Percentiles rank a stretch among this genome's conserved stretches.
Conservation (phyloP, 2,113 vertebrate genomes). For the Dolichallabes microphthalmus region DNA sequence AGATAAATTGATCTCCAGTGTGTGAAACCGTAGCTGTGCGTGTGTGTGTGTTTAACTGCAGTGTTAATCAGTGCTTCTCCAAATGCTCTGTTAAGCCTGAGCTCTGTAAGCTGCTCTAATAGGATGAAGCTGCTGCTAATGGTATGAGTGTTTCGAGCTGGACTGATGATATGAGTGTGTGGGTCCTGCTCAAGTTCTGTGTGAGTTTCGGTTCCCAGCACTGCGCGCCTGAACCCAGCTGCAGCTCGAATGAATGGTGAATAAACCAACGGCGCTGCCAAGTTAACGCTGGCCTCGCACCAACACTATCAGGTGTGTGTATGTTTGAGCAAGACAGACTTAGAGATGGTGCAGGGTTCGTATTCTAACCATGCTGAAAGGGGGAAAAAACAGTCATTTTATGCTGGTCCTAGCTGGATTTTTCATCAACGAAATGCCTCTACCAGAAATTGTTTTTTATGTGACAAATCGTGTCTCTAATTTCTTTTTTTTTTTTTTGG, state of each 20-base stretch:
- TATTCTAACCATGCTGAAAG: background rate
- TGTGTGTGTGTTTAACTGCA: background rate
- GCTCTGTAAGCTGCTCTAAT: constrained; percentile 21
- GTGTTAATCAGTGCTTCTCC: constrained; percentile 28
- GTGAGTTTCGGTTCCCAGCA: background rate
- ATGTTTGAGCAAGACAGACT: background rate
- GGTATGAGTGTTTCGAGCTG: constrained; percentile 20
- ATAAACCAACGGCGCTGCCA: constrained; percentile 45
- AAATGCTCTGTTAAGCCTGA: constrained; percentile 17
- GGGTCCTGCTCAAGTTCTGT: constrained; percentile 11
- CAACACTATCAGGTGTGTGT: constrained; percentile 45
- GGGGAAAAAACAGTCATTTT: background rate
- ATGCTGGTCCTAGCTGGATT: background rate
- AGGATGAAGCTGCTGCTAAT: constrained; percentile 32
- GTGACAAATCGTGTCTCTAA: background rate
- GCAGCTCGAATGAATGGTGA: constrained; percentile 51
- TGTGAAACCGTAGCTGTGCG: background rate
- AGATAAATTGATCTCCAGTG: constrained; percentile 18
- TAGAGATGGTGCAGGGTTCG: constrained; percentile 6
- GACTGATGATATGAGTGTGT: constrained; percentile 9
- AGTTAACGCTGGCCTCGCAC: constrained; percentile 51
- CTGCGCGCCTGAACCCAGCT: constrained; percentile 30
- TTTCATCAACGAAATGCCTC: constrained; percentile 8
- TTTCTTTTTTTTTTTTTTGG: background rate
- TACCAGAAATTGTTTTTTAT: constrained; percentile 1